Percentiles rank a stretch among this genome's conserved stretches.
These are phyloP conservation scores for Tryphoninae sp. DNA, from an alignment of 2,888 invertebrate genomes.

Conservation along the genomic window DNA sequence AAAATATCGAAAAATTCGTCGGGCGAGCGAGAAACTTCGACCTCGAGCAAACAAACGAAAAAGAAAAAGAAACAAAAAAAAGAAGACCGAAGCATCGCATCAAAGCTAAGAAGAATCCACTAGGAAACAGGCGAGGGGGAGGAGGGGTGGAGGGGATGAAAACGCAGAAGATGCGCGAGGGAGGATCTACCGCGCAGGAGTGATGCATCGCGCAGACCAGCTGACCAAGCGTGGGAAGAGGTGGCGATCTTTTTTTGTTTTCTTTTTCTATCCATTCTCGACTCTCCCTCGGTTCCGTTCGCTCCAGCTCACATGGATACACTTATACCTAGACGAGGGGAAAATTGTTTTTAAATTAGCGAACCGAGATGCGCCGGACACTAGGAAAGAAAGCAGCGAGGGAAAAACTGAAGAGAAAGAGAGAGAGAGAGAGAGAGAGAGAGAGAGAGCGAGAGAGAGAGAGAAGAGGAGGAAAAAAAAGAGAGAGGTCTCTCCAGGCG, in stretches of 20 bases:
- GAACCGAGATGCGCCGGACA: slow-evolving; percentile 67
- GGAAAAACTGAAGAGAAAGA: slow-evolving; percentile 31
- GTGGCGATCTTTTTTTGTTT: slow-evolving; percentile 63
- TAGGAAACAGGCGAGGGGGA: slow-evolving; percentile 25
- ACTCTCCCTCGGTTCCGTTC: slow-evolving; percentile 39
- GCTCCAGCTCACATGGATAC: background rate
- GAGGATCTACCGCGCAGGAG: slow-evolving; percentile 52
- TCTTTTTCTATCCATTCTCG: slow-evolving; percentile 49
- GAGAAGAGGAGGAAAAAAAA: slow-evolving; percentile 28
- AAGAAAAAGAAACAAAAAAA: slow-evolving; percentile 48
- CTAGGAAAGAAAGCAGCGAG: slow-evolving; percentile 23
- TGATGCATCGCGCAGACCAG: slow-evolving; percentile 75
- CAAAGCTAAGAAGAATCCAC: slow-evolving; percentile 23
- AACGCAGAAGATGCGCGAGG: slow-evolving; percentile 62
- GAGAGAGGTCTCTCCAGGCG: slow-evolving; percentile 24
- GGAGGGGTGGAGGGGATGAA: slow-evolving; percentile 52
- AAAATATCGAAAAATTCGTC: slow-evolving; percentile 75
- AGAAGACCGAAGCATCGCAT: slow-evolving; percentile 47
- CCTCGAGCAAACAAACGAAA: slow-evolving; percentile 41
- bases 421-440: background rate
- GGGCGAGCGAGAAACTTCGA: slow-evolving; percentile 23
- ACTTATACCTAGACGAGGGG: slow-evolving; percentile 67
- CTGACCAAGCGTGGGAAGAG: slow-evolving; percentile 81
- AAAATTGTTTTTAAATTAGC: slow-evolving; percentile 80
- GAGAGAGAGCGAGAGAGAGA: background rate